Percentiles rank a stretch among this genome's conserved stretches.
Evolutionary conservation across 2,888 invertebrate species (phyloP).

Genomic region (Meiosimyza decipiens): DNA sequence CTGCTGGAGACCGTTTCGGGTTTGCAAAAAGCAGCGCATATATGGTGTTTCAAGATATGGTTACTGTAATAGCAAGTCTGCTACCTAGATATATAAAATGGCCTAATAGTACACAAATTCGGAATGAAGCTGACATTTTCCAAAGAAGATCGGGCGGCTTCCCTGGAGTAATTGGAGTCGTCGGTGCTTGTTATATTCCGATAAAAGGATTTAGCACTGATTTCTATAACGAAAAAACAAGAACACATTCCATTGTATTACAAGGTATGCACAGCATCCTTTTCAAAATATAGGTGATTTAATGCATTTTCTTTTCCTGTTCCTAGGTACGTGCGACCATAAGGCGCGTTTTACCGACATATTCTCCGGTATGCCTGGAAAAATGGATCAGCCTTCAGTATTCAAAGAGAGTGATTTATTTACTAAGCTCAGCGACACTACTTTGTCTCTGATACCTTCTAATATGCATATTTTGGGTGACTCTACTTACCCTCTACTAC

Average conservation of each 20-base stretch:
- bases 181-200: conserved; percentile 31
- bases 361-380: conserved; percentile 32
- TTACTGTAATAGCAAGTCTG: conserved; percentile 1
- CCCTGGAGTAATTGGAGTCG: conserved; percentile 17
- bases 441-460: background rate
- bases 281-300: background rate
- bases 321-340: conserved; percentile 16
- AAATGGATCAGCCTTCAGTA: conserved; percentile 25
- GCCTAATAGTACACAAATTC: background rate
- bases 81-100: conserved; percentile 7
- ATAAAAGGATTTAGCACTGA: conserved; percentile 20
- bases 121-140: background rate
- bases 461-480: conserved; percentile 19
- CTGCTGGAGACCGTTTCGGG: conserved; percentile 20
- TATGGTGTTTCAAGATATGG: background rate
- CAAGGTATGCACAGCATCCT: conserved; percentile 1
- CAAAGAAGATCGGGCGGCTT: conserved; percentile 3
- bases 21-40: conserved; percentile 16
- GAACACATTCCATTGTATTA: conserved; percentile 23
- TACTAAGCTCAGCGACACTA: background rate
- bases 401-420: conserved; percentile 1
- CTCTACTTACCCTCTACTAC: conserved; percentile 18
- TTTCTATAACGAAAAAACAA: conserved; percentile 13
- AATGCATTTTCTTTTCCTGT: background rate
- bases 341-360: conserved; percentile 18